Base-by-base conservation (phyloP, 2,797 vertebrate species). In the Sparidentex hasta region DNA sequence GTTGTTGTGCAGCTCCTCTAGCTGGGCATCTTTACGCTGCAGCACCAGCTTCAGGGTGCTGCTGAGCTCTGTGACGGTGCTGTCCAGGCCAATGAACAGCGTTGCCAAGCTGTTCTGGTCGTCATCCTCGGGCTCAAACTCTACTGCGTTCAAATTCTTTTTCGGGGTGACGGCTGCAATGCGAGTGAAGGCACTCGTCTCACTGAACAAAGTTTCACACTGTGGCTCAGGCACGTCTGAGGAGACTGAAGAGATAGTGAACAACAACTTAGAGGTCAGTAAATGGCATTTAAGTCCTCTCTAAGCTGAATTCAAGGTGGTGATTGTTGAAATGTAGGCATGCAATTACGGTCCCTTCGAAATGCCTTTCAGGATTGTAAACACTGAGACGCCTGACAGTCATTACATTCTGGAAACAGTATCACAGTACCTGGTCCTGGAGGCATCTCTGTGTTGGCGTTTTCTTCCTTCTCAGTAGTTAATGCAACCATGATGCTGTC, bases 121-220 rank as follows among this genome's bases (percentile, higher is more conserved):
- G 52, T 86, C 67, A 0, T 87, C 85, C 17, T 79, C 85, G 0
- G 43, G 16, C 14, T 85, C 73, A 23, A 70, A 23, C 67, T 78
- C 73, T 2, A 1, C 69, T 5, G 63, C 8, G 1, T 2, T 57
- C 9, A 52, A 8, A 41, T 11, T 51, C 77, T 70, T 90, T 71
- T 84, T 91, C 14, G 83, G 88, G 20, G 68, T 84, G 47, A 84
- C 9, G 0, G 88, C 82, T 5, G 67, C 20, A 0, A 95, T 63
- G 17, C 93, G 92, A 1, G 87, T 93, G 85, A 97, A 97, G 64
- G 96, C 96, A 0, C 95, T 96, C 17, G 7, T 91, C 69, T 89
- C 71, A n/a, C 95, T 95, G 84, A 94, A 93, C 71, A 96, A 77
- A 23, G 65, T 41, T 9, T 90, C 87, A n/a, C 65, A 4, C 57